Percentiles rank a stretch among this genome's conserved stretches.
Evolutionary conservation across 2,113 vertebrate species (phyloP).

Genomic region (Indicator maculatus): DNA sequence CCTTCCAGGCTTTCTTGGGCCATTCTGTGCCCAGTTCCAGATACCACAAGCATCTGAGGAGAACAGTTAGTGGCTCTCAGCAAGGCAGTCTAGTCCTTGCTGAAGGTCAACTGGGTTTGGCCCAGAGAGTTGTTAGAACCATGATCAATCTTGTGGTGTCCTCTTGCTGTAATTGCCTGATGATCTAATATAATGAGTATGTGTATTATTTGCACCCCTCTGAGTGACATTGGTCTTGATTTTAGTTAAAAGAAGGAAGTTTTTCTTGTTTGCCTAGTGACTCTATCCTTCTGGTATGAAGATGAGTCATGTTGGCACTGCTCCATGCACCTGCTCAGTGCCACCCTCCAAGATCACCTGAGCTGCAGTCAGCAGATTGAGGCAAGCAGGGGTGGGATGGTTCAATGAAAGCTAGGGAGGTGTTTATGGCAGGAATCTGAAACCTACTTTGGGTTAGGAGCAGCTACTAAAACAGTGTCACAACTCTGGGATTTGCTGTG

Average conservation of each 20-base stretch:
- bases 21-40: background rate
- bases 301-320: slow-evolving; percentile 71
- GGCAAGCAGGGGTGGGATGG: background rate
- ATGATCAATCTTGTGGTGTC: background rate
- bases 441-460: background rate
- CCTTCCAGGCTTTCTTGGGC: background rate
- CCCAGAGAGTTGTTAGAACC: background rate
- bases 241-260: slow-evolving; percentile 63
- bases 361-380: slow-evolving; percentile 23
- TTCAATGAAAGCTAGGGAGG: background rate
- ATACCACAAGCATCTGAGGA: fast-evolving
- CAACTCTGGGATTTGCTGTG: background rate
- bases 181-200: slow-evolving; percentile 40
- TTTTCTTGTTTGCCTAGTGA: slow-evolving; percentile 68
- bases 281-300: slow-evolving; percentile 74
- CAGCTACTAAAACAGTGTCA: background rate
- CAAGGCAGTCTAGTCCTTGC: background rate
- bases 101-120: background rate
- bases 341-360: slow-evolving; percentile 73
- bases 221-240: slow-evolving; percentile 52
- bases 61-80: background rate
- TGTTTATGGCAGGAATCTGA: background rate
- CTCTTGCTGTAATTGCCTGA: background rate
- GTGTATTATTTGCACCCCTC: slow-evolving; percentile 18
- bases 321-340: slow-evolving; percentile 78